phyloP scores from a whole-genome alignment of 2,113 vertebrate species.

The Ciconia boyciana region DNA sequence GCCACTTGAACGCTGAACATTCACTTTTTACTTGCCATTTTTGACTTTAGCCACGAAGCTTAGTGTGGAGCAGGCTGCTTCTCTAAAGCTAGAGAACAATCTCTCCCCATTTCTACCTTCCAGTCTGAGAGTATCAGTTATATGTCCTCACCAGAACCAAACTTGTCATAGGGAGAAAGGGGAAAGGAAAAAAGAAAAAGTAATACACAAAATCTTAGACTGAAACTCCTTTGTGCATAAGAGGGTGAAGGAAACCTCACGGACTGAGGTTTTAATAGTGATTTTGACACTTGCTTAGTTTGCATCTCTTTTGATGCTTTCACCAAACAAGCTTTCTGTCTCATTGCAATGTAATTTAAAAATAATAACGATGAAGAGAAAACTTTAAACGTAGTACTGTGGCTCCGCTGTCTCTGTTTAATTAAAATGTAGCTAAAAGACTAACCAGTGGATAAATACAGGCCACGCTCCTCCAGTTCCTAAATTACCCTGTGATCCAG shows the following conservation, averaged over 20 bases:
- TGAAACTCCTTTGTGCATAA: background rate
- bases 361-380: background rate
- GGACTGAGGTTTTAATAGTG: background rate
- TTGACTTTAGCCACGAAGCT: background rate
- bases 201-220: background rate
- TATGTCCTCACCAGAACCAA: background rate
- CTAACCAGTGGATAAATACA: background rate
- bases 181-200: background rate
- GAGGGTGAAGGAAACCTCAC: background rate
- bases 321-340: background rate
- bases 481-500: background rate
- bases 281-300: background rate
- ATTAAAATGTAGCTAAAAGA: background rate
- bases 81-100: background rate
- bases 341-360: background rate
- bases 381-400: background rate
- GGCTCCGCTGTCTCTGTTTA: background rate
- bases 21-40: background rate
- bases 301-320: background rate
- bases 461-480: background rate
- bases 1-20: background rate
- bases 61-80: fast-evolving
- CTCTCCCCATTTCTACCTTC: background rate
- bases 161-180: background rate
- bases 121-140: background rate